Conservation (phyloP, 2,797 vertebrate species). For the Onychomys torridus region DNA sequence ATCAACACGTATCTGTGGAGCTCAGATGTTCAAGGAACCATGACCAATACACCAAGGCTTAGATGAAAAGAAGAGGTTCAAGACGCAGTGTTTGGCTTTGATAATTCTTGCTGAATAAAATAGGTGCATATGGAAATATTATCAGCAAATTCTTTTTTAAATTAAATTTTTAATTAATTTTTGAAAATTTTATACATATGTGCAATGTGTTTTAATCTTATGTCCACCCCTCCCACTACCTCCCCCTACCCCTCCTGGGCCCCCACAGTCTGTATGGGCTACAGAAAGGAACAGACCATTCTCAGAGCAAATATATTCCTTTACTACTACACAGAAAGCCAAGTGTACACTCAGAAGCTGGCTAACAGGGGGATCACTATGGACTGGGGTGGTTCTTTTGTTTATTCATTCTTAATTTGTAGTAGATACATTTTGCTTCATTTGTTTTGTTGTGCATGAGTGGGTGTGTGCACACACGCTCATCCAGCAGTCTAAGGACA, state of each 20-base stretch:
- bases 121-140: not conserved
- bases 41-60: no score
- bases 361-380: not conserved
- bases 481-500: not conserved
- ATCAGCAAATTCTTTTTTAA: not conserved
- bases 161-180: not conserved
- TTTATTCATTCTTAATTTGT: not conserved
- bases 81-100: not conserved
- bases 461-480: not conserved
- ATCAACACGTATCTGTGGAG: not conserved
- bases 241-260: not conserved
- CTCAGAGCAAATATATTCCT: not conserved
- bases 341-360: no score
- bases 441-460: not conserved
- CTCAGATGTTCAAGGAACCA: not conserved
- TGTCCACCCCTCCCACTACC: no score
- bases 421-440: no score
- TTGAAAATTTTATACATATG: not conserved
- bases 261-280: not conserved
- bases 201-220: not conserved
- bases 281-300: not conserved
- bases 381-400: not conserved
- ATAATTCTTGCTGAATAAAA: not conserved
- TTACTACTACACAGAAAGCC: not conserved
- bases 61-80: not conserved